Percentiles rank a stretch among this genome's conserved stretches.
Evolutionary conservation across 2,888 invertebrate genomes (phyloP).

Genomic region (Philereme transversata): DNA sequence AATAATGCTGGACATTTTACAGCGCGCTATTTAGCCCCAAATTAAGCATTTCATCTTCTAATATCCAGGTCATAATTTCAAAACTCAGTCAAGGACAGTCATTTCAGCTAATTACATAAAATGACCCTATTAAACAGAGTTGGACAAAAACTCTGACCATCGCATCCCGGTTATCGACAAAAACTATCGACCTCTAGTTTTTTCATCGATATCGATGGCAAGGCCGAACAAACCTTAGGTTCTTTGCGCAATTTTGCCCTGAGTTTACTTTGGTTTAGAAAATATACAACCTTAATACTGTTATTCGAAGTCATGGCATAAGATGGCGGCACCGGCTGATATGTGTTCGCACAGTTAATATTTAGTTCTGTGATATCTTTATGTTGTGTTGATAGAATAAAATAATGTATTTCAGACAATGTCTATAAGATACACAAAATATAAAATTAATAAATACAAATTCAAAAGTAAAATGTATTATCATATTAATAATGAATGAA

Average conservation of each 20-base stretch:
- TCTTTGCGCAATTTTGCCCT: slow-evolving; percentile 30
- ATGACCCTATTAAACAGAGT: slow-evolving; percentile 51
- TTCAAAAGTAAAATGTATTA: too few relatives aligned
- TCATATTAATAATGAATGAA: too few relatives aligned
- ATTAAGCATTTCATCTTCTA: background rate
- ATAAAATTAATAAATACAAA: too few relatives aligned
- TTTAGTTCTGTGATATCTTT: too few relatives aligned
- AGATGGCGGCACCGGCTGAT: too few relatives aligned
- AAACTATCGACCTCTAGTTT: slow-evolving; percentile 61
- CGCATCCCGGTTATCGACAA: slow-evolving; percentile 55
- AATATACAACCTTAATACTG: background rate
- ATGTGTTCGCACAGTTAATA: too few relatives aligned
- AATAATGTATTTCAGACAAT: too few relatives aligned
- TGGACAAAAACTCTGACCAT: slow-evolving; percentile 56
- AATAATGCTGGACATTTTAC: too few relatives aligned
- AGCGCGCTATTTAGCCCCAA: too few relatives aligned
- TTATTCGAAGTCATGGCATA: too few relatives aligned
- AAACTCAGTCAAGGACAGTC: slow-evolving; percentile 51
- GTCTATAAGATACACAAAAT: too few relatives aligned
- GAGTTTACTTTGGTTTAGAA: slow-evolving; percentile 19
- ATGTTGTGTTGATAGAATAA: too few relatives aligned
- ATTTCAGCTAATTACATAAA: slow-evolving; percentile 42
- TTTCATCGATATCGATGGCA: slow-evolving; percentile 49
- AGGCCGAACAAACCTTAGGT: slow-evolving; percentile 41
- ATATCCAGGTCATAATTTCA: slow-evolving; percentile 24